phyloP scores from a whole-genome alignment of 2,113 vertebrate genomes.

The Cranoglanis bouderius region DNA sequence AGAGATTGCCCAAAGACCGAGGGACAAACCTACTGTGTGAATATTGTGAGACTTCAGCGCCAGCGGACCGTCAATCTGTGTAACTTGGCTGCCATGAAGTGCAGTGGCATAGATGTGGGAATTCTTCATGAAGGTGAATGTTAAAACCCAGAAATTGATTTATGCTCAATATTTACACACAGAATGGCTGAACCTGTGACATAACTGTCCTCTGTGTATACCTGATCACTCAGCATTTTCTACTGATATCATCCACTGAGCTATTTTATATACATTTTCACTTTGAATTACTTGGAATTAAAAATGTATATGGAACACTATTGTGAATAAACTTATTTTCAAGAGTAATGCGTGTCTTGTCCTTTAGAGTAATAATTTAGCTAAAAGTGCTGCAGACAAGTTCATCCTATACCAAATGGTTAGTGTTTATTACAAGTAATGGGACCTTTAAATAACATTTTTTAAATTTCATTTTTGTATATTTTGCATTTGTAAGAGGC shows the following conservation, averaged over 20 bases:
- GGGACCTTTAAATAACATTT: neutral
- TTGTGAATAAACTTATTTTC: neutral
- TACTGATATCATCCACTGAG: neutral
- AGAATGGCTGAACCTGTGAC: neutral
- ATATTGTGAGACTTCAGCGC: constrained; percentile 49
- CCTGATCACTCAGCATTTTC: neutral
- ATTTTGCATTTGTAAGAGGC: neutral
- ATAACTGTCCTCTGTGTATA: neutral
- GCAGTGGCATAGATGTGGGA: constrained; percentile 60
- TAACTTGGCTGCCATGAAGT: constrained; percentile 63
- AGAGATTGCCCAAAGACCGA: constrained; percentile 56
- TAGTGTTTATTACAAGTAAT: neutral
- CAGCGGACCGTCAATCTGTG: constrained; percentile 64
- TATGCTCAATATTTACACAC: neutral
- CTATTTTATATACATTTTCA: neutral
- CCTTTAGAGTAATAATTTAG: neutral
- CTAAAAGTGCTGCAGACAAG: neutral
- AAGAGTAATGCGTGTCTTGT: neutral
- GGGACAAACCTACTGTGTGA: constrained; percentile 63
- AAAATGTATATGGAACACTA: neutral
- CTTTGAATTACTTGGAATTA: neutral
- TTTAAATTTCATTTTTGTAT: neutral
- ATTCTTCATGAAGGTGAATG: constrained; percentile 65
- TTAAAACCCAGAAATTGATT: constrained; percentile 5
- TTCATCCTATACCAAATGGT: neutral